Conservation (phyloP, 2,797 vertebrate species). For the Pantherophis vulpinus region DNA sequence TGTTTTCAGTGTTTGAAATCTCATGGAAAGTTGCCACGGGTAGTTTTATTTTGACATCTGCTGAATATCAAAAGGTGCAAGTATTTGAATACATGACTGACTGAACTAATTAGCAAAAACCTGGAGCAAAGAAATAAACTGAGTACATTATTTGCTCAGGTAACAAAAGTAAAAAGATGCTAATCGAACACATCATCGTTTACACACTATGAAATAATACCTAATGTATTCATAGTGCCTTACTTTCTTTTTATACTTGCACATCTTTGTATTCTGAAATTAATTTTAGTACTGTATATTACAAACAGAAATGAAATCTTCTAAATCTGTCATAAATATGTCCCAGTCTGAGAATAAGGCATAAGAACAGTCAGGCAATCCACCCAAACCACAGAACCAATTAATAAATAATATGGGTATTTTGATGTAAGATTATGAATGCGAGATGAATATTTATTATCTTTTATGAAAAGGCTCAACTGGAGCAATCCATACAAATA, state of each 20-base stretch:
- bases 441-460: slow-evolving; percentile 34
- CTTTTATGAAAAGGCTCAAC: slow-evolving; percentile 20
- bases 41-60: background rate
- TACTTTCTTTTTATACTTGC: background rate
- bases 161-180: slow-evolving; percentile 7
- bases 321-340: slow-evolving; percentile 14
- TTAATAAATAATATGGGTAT: slow-evolving; percentile 31
- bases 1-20: slow-evolving; percentile 4
- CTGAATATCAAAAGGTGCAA: slow-evolving; percentile 18
- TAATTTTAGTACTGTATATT: slow-evolving; percentile 12
- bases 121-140: slow-evolving; percentile 39
- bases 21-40: background rate
- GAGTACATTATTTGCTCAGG: slow-evolving; percentile 44
- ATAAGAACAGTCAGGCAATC: slow-evolving; percentile 47
- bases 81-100: slow-evolving; percentile 37
- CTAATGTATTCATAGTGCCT: background rate
- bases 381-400: slow-evolving; percentile 40
- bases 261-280: slow-evolving; percentile 26
- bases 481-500: slow-evolving; percentile 32
- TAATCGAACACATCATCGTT: slow-evolving; percentile 35
- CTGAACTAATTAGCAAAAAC: slow-evolving; percentile 37
- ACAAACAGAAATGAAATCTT: slow-evolving; percentile 15
- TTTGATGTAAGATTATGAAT: slow-evolving; percentile 36
- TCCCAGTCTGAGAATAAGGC: slow-evolving; percentile 1
- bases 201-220: background rate